Conservation (phyloP, 2,113 vertebrate species). For the Bagarius yarrelli region DNA sequence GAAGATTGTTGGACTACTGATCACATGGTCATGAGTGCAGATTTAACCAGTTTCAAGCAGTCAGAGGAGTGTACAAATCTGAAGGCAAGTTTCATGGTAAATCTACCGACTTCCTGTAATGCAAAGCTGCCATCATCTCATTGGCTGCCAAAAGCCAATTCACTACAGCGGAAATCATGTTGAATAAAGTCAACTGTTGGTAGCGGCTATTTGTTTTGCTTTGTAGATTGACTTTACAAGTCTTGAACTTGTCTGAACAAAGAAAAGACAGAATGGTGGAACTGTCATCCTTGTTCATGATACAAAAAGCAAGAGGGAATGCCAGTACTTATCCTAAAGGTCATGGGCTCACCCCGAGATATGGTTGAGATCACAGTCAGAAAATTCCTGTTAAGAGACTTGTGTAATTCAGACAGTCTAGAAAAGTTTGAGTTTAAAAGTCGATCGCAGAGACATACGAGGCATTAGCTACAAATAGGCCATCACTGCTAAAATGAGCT, state of each 20-base stretch:
- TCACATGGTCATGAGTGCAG: not conserved
- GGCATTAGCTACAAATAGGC: conserved; percentile 17
- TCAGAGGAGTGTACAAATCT: not conserved
- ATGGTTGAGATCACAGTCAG: not conserved
- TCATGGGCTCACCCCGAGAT: not conserved
- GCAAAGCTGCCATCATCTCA: not conserved
- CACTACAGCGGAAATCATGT: not conserved
- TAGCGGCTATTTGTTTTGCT: not conserved
- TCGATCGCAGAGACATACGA: conserved; percentile 6
- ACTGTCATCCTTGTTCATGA: not conserved
- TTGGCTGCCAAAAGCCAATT: no score
- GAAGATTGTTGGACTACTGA: not conserved
- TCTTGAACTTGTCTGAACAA: not conserved
- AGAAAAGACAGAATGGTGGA: not conserved
- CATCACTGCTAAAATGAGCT: conserved; percentile 27
- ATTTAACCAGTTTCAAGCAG: not conserved
- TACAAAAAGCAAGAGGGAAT: not conserved
- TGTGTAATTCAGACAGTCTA: not conserved
- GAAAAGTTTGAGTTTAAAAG: conserved; percentile 4
- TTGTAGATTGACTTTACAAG: not conserved
- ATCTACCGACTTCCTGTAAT: not conserved
- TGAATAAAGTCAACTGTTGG: not conserved
- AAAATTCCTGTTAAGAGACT: not conserved
- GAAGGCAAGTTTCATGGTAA: not conserved
- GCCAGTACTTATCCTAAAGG: not conserved